Conservation (phyloP, 1,140 invertebrate species). For the Drosophila bocki region DNA sequence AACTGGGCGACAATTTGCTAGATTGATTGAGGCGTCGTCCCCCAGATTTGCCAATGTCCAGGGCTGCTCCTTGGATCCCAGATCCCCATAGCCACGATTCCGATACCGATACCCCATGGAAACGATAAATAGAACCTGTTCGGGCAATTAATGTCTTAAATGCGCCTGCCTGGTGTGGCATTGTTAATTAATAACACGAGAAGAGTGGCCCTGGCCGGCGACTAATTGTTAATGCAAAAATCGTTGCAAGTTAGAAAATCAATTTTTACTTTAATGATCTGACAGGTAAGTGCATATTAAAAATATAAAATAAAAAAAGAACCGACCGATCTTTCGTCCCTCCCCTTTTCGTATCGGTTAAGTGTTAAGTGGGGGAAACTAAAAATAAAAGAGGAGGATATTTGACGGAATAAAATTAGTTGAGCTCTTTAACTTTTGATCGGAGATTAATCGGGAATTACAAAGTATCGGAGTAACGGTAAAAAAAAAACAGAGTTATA, state of each 20-base stretch:
- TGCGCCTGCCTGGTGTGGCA: slow-evolving; percentile 79
- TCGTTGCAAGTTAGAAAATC: slow-evolving; percentile 83
- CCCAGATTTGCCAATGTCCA: slow-evolving; percentile 14
- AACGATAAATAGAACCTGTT: slow-evolving; percentile 63
- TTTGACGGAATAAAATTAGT: slow-evolving; percentile 10
- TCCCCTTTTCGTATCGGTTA: not conserved
- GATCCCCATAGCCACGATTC: not conserved
- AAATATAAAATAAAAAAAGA: not conserved
- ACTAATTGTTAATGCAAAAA: slow-evolving; percentile 83
- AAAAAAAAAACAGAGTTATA: too few relatives aligned
- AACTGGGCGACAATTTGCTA: slow-evolving; percentile 80
- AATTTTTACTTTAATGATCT: slow-evolving; percentile 84
- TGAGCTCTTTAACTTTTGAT: slow-evolving; percentile 1
- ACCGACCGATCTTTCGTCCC: slow-evolving; percentile 8
- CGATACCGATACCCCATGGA: not conserved
- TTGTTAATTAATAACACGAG: slow-evolving; percentile 82
- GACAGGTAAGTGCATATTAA: slow-evolving; percentile 77
- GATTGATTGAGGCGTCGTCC: slow-evolving; percentile 75
- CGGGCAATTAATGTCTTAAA: slow-evolving; percentile 79
- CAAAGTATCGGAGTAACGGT: not conserved
- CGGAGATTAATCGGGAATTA: slow-evolving; percentile 8
- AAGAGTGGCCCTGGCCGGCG: slow-evolving; percentile 15
- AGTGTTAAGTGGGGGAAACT: slow-evolving; percentile 48
- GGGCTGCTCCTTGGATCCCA: not conserved
- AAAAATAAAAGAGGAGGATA: slow-evolving; percentile 18